Evolutionary conservation across 2,797 vertebrate genomes (phyloP).

Genomic region (Manis javanica): DNA sequence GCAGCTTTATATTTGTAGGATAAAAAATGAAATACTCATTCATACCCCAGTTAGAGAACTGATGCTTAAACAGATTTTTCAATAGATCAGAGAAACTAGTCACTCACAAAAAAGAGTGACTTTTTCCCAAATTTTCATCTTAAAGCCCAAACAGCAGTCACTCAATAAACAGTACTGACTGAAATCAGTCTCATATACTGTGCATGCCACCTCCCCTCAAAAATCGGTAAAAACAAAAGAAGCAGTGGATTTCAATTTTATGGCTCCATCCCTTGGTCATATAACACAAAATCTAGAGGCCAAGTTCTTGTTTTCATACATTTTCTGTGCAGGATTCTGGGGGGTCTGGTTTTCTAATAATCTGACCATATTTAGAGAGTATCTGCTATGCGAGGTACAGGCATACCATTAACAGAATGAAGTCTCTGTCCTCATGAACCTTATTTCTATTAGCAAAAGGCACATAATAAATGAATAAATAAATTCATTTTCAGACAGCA

Average conservation of each 20-base stretch:
- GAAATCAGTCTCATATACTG: not conserved
- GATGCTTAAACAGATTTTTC: not conserved
- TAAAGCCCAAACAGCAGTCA: not conserved
- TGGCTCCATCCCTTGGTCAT: not conserved
- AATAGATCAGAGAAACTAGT: not conserved
- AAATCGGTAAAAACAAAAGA: not conserved
- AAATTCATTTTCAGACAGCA: not conserved
- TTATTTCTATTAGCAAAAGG: not conserved
- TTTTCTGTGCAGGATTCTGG: not conserved
- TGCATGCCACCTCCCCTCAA: not conserved
- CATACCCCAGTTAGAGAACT: not conserved
- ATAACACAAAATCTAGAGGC: not conserved
- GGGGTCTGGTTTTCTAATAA: not conserved
- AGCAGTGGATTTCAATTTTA: not conserved
- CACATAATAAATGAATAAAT: not conserved
- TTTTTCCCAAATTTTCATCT: not conserved
- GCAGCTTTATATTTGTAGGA: not conserved
- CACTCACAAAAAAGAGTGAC: not conserved
- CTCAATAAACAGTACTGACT: not conserved
- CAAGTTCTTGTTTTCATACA: not conserved
- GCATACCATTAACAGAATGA: not conserved
- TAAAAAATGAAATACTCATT: conserved; percentile 1
- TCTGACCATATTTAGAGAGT: not conserved
- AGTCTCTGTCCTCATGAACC: not conserved
- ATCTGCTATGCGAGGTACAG: not conserved